These are phyloP conservation scores for Margarornis squamiger DNA, from an alignment of 2,797 vertebrate genomes.

Conservation along the genomic window DNA sequence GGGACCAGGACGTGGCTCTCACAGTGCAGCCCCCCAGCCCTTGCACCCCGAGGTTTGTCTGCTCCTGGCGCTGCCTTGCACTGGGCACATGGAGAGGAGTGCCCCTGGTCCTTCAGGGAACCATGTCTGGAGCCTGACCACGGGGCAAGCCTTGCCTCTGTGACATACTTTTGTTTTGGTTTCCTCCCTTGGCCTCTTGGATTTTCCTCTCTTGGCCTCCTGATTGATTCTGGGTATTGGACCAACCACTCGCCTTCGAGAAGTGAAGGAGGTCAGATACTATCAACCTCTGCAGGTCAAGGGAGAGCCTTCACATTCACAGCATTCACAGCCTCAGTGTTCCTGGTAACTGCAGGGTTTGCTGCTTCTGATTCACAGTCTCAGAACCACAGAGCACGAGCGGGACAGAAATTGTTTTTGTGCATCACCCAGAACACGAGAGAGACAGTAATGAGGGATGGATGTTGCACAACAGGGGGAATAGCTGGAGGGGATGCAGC, in stretches of 20 bases:
- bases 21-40: background rate
- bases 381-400: background rate
- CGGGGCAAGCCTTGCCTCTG: background rate
- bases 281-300: background rate
- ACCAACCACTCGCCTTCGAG: rapidly evolving
- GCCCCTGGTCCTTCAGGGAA: rapidly evolving
- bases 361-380: slow-evolving; percentile 1
- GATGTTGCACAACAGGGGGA: background rate
- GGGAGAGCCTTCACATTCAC: background rate
- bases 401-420: background rate
- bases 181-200: background rate
- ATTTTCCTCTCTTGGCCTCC: background rate
- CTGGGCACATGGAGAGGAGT: rapidly evolving
- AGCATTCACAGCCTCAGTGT: background rate
- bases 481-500: background rate
- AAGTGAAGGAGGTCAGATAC: slow-evolving; percentile 30
- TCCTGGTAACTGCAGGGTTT: background rate
- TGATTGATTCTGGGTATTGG: slow-evolving; percentile 23
- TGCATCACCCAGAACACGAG: background rate
- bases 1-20: rapidly evolving
- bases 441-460: background rate
- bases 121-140: rapidly evolving
- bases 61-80: background rate
- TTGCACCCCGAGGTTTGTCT: no score
- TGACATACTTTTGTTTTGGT: background rate